Evolutionary conservation across 1,140 invertebrate species (phyloP).

Genomic region (Planococcus citri): DNA sequence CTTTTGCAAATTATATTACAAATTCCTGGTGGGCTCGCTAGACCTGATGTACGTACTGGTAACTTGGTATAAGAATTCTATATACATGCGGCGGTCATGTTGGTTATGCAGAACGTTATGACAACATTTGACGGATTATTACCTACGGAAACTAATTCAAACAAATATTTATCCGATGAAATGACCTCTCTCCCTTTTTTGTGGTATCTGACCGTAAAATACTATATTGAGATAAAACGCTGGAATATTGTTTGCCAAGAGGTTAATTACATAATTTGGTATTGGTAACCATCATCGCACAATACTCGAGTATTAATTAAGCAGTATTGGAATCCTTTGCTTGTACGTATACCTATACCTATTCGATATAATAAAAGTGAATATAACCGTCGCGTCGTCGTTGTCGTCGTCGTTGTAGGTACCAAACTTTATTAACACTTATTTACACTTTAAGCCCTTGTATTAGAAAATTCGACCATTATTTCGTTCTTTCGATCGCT

Average conservation of each 20-base stretch:
- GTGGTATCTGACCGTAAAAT: neutral
- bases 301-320: neutral
- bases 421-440: too few relatives aligned
- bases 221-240: neutral
- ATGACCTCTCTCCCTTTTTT: neutral
- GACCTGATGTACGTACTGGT: too few relatives aligned
- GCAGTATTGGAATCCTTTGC: neutral
- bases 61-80: too few relatives aligned
- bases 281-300: neutral
- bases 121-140: neutral
- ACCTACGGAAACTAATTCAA: neutral
- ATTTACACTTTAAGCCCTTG: too few relatives aligned
- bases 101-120: too few relatives aligned
- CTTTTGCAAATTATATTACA: neutral
- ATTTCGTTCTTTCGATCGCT: too few relatives aligned
- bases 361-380: too few relatives aligned
- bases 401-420: too few relatives aligned
- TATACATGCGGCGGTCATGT: neutral
- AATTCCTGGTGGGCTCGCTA: neutral
- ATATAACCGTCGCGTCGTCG: too few relatives aligned
- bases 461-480: too few relatives aligned
- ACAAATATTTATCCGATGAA: neutral
- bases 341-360: too few relatives aligned
- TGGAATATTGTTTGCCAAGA: neutral
- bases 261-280: neutral